phyloP scores from a whole-genome alignment of 2,113 vertebrate genomes.

The Anolis carolinensis region DNA sequence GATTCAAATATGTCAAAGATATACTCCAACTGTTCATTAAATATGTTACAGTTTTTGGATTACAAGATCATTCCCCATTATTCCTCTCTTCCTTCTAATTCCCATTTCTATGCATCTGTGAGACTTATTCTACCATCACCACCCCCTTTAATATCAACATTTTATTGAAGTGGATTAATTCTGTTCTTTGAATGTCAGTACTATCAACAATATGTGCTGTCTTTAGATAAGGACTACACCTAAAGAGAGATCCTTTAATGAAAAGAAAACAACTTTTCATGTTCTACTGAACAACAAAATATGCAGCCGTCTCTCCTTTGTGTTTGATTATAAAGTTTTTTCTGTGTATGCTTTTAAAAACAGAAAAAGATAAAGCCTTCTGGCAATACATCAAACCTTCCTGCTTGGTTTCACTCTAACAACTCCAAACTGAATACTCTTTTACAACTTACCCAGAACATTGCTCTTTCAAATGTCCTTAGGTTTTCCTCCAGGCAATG shows the following conservation, averaged over 20 bases:
- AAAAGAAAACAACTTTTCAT: constrained; percentile 68
- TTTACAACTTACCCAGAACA: constrained; percentile 55
- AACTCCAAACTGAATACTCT: constrained; percentile 50
- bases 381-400: constrained; percentile 66
- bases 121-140: constrained; percentile 25
- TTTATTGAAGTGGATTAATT: constrained; percentile 53
- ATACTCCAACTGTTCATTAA: neutral
- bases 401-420: constrained; percentile 63
- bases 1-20: neutral
- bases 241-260: constrained; percentile 56
- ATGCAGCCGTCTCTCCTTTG: constrained; percentile 53
- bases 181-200: constrained; percentile 41
- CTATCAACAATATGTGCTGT: constrained; percentile 44
- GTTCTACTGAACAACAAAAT: constrained; percentile 58
- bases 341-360: constrained; percentile 41
- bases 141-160: constrained; percentile 13
- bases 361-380: constrained; percentile 65
- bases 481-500: constrained; percentile 71
- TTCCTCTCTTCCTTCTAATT: constrained; percentile 31
- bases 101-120: constrained; percentile 26
- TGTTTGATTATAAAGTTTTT: constrained; percentile 61
- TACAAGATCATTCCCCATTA: neutral
- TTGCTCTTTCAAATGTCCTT: constrained; percentile 68
- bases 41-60: constrained; percentile 3
- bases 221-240: constrained; percentile 55